Evolutionary conservation across 2,888 invertebrate genomes (phyloP), one percentile per base, ranked within the genome.

Genomic region (Melitaea athalia): DNA sequence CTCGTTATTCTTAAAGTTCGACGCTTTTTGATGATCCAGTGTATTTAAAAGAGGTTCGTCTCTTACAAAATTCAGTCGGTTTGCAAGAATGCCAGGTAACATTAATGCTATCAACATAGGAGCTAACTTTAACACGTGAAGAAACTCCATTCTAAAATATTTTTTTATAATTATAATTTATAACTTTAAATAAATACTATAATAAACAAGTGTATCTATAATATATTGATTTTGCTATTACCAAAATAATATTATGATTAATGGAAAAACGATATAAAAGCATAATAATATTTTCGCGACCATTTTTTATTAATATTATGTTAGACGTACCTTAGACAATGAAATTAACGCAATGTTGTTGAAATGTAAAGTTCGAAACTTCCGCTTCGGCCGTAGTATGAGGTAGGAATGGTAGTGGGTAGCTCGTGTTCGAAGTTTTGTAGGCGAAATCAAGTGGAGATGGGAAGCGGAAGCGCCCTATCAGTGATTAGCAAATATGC

Each of bases 371-470:
- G 38, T 38, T 38, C 8, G 12, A 53, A 64, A 47, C 55, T 47
- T 42, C 60, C 42, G 55, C 45, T 15, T 24, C 64, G 53, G 11
- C 33, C 38, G 42, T 59, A 14, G 60, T 38, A 55, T 43, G 47
- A 64, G n/a, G 53, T 68, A 53, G 38, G 59, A 68, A 45, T 68
- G 67, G 45, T 68, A 59, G 15, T 17, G 45, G 10, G 33, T 47
- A 45, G 45, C 45, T 45, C 47, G 55, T 3, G 31, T 15, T 45
- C 2, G 3, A n/a, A 55, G 47, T 57, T 24, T 55, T 55, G 53
- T 64, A 24, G 57, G 53, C 45, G 53, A 42, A 17, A 10, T 15
- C 15, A 24, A 53, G 12, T 53, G 12, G 24, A 12, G 31, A 1
- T 24, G 53, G 52, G 12, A 31, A 31, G 53, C 11, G 53, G 31